phyloP scores from a whole-genome alignment of 2,797 vertebrate species.

The Bothrops alternatus region DNA sequence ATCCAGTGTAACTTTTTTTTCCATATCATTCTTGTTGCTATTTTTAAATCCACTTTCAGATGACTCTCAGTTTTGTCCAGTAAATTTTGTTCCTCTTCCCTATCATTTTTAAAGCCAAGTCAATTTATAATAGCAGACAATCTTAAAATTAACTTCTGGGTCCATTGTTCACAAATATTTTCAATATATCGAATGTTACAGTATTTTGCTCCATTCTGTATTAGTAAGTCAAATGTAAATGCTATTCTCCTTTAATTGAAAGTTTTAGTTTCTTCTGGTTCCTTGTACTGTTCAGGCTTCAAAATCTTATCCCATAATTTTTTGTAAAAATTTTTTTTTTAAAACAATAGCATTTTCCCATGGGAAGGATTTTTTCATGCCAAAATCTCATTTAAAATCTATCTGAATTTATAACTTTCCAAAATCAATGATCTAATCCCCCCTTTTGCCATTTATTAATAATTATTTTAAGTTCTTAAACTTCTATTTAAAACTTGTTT shows the following conservation, averaged over 20 bases:
- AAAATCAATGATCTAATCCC: not conserved
- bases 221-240: not conserved
- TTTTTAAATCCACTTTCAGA: not conserved
- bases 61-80: not conserved
- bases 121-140: not conserved
- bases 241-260: not conserved
- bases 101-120: not conserved
- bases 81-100: not conserved
- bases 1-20: not conserved
- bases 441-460: not conserved
- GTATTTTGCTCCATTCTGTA: not conserved
- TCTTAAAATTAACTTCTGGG: not conserved
- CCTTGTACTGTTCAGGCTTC: not conserved
- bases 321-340: not conserved
- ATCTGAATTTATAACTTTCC: not conserved
- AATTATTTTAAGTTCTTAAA: not conserved
- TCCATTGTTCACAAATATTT: not conserved
- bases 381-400: not conserved
- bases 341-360: not conserved
- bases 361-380: not conserved
- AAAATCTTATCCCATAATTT: not conserved
- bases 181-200: not conserved
- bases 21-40: not conserved
- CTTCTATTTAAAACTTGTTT: not conserved
- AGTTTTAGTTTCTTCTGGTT: not conserved